A percentile compares a stretch with the other conserved stretches of the same genome.
These are phyloP conservation scores for Ailurus styani DNA, from an alignment of 2,113 vertebrate species.

Conservation along the genomic window DNA sequence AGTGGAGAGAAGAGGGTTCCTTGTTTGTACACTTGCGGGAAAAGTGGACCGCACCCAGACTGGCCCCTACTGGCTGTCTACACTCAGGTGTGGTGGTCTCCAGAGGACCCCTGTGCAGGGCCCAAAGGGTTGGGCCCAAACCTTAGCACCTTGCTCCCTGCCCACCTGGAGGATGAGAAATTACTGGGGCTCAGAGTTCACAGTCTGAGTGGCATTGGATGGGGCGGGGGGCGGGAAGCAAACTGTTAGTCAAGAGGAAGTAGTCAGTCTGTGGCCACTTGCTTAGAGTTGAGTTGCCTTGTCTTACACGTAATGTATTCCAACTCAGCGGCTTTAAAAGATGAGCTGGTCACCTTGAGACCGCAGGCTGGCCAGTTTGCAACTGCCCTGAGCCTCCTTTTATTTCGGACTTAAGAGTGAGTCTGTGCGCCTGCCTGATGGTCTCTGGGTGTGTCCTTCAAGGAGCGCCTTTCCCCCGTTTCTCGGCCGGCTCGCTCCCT, in stretches of 20 bases:
- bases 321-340: neutral
- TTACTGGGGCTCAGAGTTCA: neutral
- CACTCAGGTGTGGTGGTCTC: neutral
- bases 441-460: neutral
- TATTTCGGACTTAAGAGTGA: neutral
- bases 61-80: too few relatives aligned
- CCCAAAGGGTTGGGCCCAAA: neutral
- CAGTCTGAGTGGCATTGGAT: neutral
- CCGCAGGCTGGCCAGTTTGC: neutral
- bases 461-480: neutral
- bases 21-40: neutral
- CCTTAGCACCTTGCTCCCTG: neutral
- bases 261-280: neutral
- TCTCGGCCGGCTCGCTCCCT: neutral
- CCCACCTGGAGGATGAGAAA: neutral
- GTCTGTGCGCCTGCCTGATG: neutral
- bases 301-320: neutral
- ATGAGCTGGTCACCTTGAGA: neutral
- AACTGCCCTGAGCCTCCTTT: neutral
- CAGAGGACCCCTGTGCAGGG: neutral
- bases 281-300: fast-evolving
- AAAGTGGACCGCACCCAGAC: neutral
- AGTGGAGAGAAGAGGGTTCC: neutral
- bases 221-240: fast-evolving
- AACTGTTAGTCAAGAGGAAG: neutral